Percentiles rank a stretch among this genome's conserved stretches.
Evolutionary conservation across 2,797 vertebrate species (phyloP).

Genomic region (Columba guinea): DNA sequence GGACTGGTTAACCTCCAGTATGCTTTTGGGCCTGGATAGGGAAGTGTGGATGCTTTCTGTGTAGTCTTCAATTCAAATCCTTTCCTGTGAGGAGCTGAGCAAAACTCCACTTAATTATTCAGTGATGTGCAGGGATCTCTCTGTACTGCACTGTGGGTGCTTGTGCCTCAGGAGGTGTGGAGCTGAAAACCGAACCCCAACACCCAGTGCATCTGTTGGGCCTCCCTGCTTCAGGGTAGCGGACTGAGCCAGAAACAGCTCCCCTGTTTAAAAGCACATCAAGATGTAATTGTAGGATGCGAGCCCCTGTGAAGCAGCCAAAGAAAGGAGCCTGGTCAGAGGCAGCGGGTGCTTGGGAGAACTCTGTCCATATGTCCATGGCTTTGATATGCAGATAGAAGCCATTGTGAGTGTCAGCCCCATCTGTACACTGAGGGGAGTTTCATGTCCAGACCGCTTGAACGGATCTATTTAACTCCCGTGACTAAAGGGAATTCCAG

Average conservation of each 20-base stretch:
- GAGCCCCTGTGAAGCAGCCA: background rate
- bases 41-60: background rate
- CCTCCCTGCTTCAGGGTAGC: background rate
- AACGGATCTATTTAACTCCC: conserved; percentile 41
- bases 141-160: background rate
- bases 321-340: background rate
- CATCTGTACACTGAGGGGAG: conserved; percentile 5
- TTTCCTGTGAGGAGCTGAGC: background rate
- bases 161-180: background rate
- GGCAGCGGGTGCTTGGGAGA: background rate
- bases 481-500: conserved; percentile 41
- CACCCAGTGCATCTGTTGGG: accelerated
- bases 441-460: background rate
- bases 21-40: background rate
- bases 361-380: conserved; percentile 37
- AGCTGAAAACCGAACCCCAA: background rate
- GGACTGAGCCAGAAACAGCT: background rate
- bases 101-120: background rate
- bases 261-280: background rate
- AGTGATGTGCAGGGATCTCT: background rate
- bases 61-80: background rate
- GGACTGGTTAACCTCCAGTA: background rate
- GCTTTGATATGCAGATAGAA: conserved; percentile 59
- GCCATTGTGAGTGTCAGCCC: conserved; percentile 44
- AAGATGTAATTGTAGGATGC: background rate